phyloP scores from a whole-genome alignment of 2,888 invertebrate genomes.

The Callimorpha dominula region DNA sequence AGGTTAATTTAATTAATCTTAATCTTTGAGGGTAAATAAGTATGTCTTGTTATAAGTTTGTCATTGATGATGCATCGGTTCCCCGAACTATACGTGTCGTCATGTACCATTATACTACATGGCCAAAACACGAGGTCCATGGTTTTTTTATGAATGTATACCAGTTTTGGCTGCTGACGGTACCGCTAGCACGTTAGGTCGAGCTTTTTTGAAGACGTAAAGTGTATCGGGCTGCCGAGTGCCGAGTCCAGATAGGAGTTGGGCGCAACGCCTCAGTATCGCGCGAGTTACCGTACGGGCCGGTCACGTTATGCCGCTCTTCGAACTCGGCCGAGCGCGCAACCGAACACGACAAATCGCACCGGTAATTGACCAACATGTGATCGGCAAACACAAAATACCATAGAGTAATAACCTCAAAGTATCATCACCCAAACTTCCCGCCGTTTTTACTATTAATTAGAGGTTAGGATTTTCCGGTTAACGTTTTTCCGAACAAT shows the following conservation, averaged over 20 bases:
- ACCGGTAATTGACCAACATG: conserved; percentile 70
- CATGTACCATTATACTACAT: conserved; percentile 46
- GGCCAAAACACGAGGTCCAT: conserved; percentile 47
- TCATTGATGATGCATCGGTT: conserved; percentile 54
- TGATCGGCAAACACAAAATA: conserved; percentile 68
- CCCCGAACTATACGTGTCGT: conserved; percentile 42
- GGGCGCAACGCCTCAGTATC: conserved; percentile 68
- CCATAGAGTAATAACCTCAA: conserved; percentile 66
- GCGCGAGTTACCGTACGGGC: conserved; percentile 72
- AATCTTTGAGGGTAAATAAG: conserved; percentile 24
- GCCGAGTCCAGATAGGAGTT: conserved; percentile 66
- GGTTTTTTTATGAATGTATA: conserved; percentile 55
- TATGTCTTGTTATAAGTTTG: conserved; percentile 38
- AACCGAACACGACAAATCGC: conserved; percentile 72
- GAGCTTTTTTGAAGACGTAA: conserved; percentile 71
- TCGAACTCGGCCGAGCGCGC: conserved; percentile 59
- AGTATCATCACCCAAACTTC: conserved; percentile 46
- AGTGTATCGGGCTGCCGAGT: conserved; percentile 65
- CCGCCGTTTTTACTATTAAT: conserved; percentile 55
- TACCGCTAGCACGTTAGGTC: conserved; percentile 55
- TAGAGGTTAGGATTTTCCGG: conserved; percentile 72
- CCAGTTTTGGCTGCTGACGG: conserved; percentile 59
- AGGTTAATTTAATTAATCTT: conserved; percentile 29
- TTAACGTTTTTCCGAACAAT: conserved; percentile 67
- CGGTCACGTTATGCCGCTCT: conserved; percentile 70